phyloP scores from a whole-genome alignment of 1,140 invertebrate genomes.

The Sesamia nonagrioides region DNA sequence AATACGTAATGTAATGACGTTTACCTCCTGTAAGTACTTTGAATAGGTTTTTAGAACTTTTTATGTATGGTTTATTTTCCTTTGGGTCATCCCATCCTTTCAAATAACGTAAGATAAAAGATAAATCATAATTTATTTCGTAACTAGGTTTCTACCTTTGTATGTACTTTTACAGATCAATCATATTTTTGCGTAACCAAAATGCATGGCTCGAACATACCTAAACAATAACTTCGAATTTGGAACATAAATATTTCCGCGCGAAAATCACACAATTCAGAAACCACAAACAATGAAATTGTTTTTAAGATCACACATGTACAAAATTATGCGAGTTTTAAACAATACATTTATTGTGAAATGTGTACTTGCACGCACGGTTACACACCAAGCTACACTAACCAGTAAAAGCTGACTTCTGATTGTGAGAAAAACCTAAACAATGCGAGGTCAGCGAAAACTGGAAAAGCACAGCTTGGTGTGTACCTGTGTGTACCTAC shows the following conservation, averaged over 20 bases:
- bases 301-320: slow-evolving; percentile 23
- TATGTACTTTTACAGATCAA: neutral
- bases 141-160: no score
- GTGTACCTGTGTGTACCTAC: no score
- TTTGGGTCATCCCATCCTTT: slow-evolving; percentile 15
- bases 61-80: neutral
- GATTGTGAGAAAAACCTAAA: no score
- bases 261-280: neutral
- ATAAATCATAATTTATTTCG: neutral
- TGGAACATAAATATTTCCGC: slow-evolving; percentile 3
- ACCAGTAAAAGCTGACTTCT: no score
- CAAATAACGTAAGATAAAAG: neutral
- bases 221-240: slow-evolving; percentile 21
- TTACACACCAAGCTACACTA: no score
- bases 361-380: neutral
- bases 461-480: no score
- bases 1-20: slow-evolving; percentile 59
- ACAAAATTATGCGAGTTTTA: slow-evolving; percentile 16
- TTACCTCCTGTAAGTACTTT: slow-evolving; percentile 8
- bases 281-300: slow-evolving; percentile 23
- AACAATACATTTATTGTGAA: slow-evolving; percentile 27
- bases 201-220: neutral
- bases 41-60: slow-evolving; percentile 15
- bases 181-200: neutral
- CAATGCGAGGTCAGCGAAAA: no score